Base-by-base conservation (phyloP, 1,140 invertebrate species). In the Zaprionus camerounensis region DNA sequence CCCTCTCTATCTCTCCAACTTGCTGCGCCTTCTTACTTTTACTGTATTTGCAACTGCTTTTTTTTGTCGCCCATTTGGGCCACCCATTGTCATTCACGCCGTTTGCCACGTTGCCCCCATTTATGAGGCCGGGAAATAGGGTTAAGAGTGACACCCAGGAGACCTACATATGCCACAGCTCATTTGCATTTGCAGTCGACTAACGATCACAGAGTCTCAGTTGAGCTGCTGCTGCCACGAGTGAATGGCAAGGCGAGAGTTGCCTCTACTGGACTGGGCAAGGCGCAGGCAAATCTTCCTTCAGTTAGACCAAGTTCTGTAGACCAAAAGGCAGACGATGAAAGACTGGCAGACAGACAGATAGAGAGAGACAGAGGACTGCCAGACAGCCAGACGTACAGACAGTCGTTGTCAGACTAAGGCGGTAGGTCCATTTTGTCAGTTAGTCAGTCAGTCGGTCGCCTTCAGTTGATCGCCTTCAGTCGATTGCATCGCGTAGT, bases 141-240 rank as follows among this genome's bases (percentile, higher is more conserved):
- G 84, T 88, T 88, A 90, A 88, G 84, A 90, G 84, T 84, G 84
- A 88, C 84, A 88, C 85, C 78, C 84, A 73, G 64, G 78, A 88
- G 85, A 88, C 84, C 84, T 84, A 88, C 84, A 88, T 88, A 84
- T 74, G 78, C 70, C 64, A 41, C 58, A 73, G 46, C 76, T 85
- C 78, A 85, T 85, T 86, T 86, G 82, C 82, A 86, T 86, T 85
- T 79, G 68, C 70, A 26, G 65, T 51, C 41, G 41, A 17, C 81
- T 84, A 84, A 84, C 82, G 76, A 78, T 41, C 41, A 46, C 41
- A 46, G n/a, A 44, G 69, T 20, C 24, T 31, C n/a, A 26, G n/a
- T 59, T 26, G 24, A 53, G 51, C 38, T 72, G 28, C 36, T 53
- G 36, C 36, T 57, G 49, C 31, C 34, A 24, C 26, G 59, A n/a